Evolutionary conservation across 1,140 invertebrate species (phyloP).

Genomic region (Aethina tumida): DNA sequence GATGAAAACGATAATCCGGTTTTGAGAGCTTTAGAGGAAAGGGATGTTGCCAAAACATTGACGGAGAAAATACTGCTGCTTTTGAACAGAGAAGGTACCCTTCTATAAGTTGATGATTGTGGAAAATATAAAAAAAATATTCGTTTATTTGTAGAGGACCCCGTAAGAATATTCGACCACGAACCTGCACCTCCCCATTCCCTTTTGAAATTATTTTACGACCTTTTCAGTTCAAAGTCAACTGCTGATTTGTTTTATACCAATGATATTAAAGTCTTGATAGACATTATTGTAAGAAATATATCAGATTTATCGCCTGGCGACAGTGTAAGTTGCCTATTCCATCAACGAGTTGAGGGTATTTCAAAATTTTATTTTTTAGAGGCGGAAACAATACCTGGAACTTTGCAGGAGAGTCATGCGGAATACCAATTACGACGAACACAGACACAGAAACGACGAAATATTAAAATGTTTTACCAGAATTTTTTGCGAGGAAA

Average conservation of each 20-base stretch:
- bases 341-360: not conserved
- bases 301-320: slow-evolving; percentile 80
- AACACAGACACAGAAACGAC: slow-evolving; percentile 63
- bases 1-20: slow-evolving; percentile 60
- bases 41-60: slow-evolving; percentile 68
- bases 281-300: slow-evolving; percentile 84
- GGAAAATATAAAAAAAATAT: slow-evolving; percentile 6
- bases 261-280: slow-evolving; percentile 84
- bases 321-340: slow-evolving; percentile 55
- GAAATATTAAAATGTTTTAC: slow-evolving; percentile 73
- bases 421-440: slow-evolving; percentile 62
- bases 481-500: slow-evolving; percentile 74
- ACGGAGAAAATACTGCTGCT: slow-evolving; percentile 81
- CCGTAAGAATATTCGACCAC: slow-evolving; percentile 74
- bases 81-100: slow-evolving; percentile 79
- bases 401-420: slow-evolving; percentile 66
- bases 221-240: slow-evolving; percentile 64
- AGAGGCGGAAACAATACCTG: slow-evolving; percentile 65
- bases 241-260: slow-evolving; percentile 84
- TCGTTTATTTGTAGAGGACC: slow-evolving; percentile 61
- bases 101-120: slow-evolving; percentile 1
- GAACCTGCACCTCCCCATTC: slow-evolving; percentile 70
- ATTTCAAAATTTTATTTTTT: slow-evolving; percentile 31
- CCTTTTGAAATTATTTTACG: slow-evolving; percentile 77
- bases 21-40: slow-evolving; percentile 59